phyloP scores from a whole-genome alignment of 2,888 invertebrate genomes.

The Leptinotarsa juncta region DNA sequence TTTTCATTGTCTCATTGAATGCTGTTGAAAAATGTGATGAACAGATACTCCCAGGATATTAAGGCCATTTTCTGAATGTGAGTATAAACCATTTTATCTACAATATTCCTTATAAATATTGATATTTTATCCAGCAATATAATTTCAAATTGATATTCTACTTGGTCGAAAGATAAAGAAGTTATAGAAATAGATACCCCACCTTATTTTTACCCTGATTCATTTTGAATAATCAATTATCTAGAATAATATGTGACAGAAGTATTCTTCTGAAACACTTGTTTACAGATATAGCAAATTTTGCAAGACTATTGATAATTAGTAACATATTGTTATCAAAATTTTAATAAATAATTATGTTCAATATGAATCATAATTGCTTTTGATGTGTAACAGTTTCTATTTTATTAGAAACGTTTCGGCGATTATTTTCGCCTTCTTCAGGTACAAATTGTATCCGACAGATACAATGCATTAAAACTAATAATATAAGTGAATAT shows the following conservation, averaged over 20 bases:
- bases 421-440: no score
- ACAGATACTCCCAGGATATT: conserved; percentile 8
- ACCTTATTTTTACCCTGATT: conserved; percentile 6
- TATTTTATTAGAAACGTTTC: no score
- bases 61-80: conserved; percentile 10
- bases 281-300: no score
- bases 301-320: no score
- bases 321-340: no score
- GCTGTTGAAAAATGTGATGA: conserved; percentile 13
- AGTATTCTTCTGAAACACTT: background rate
- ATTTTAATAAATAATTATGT: no score
- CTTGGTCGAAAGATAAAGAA: background rate
- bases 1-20: background rate
- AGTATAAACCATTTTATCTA: background rate
- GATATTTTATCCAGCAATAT: background rate
- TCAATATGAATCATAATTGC: no score
- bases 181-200: background rate
- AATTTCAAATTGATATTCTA: background rate
- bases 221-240: conserved; percentile 14
- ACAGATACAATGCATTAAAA: no score
- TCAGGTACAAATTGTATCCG: no score
- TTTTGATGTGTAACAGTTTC: no score
- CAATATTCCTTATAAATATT: background rate
- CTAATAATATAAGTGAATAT: no score
- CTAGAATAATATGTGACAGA: background rate